Percentiles rank a stretch among this genome's conserved stretches.
phyloP scores from a whole-genome alignment of 2,888 invertebrate genomes.

The Crossocerus cetratus region DNA sequence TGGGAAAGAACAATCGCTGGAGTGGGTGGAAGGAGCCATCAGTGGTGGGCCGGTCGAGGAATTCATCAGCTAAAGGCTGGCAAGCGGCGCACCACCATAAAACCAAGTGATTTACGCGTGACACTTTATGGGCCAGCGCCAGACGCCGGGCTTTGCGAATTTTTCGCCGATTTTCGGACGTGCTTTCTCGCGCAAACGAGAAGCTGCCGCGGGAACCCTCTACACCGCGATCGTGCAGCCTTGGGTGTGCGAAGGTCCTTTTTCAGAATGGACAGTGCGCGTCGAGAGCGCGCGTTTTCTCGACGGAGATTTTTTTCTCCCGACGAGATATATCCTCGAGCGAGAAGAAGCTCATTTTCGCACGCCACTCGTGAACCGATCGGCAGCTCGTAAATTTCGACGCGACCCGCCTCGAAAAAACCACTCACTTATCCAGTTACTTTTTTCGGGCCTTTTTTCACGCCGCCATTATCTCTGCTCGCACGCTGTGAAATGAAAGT shows the following conservation, averaged over 20 bases:
- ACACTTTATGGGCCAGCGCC: slow-evolving; percentile 74
- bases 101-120: slow-evolving; percentile 76
- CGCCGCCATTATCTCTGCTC: slow-evolving; percentile 63
- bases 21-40: slow-evolving; percentile 7
- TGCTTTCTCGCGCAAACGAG: slow-evolving; percentile 24
- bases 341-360: slow-evolving; percentile 43
- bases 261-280: not conserved
- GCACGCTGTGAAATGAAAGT: slow-evolving; percentile 70
- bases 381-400: slow-evolving; percentile 30
- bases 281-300: slow-evolving; percentile 13
- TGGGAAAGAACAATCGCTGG: not conserved
- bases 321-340: not conserved
- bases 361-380: slow-evolving; percentile 36
- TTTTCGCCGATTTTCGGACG: slow-evolving; percentile 73
- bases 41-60: slow-evolving; percentile 69
- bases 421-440: slow-evolving; percentile 12
- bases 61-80: slow-evolving; percentile 77
- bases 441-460: slow-evolving; percentile 25
- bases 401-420: slow-evolving; percentile 1
- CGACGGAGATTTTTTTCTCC: slow-evolving; percentile 11
- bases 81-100: slow-evolving; percentile 77
- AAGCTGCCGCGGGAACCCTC: slow-evolving; percentile 20
- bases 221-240: slow-evolving; percentile 3
- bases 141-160: slow-evolving; percentile 74
- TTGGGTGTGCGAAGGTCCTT: not conserved